Base-by-base conservation (phyloP, 2,888 invertebrate species). In the Caradrina clavipalpis region DNA sequence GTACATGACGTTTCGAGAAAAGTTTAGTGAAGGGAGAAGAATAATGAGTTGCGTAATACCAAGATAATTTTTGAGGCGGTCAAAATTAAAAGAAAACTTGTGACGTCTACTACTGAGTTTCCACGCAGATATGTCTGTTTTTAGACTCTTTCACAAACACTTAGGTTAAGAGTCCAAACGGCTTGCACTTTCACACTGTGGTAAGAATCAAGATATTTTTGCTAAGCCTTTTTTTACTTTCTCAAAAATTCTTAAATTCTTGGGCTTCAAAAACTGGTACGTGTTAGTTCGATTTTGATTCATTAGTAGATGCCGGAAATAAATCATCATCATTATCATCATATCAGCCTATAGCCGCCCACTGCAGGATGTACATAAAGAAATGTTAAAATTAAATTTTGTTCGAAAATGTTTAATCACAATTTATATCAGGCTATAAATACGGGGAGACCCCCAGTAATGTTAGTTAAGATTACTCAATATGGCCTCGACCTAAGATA, bases 401-500 rank as follows among this genome's bases (percentile, higher is more conserved):
- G n/a, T 39, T 26, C 10, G 3, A 5, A 5, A 39, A 21, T n/a
- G 42, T 42, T 19, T 0, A 26, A 6, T 15, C 3, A 26, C 2
- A 45, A 17, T 31, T 21, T 50, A 7, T 17, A 22, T 17, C 11
- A 5, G 15, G 21, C 11, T n/a, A 17, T 2, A 35, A 47, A 17
- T 49, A 39, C 49, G 11, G 1, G 6, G 15, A 15, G 19, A 19
- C 19, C 49, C 13, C 49, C 4, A 49, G 51, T 55, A 21, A 51
- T 15, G 50, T 65, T 56, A 53, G n/a, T 31, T 51, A 31, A 31
- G 22, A 49, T 62, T 77, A 6, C 54, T 7, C 6, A 76, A 73
- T 21, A 8, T 69, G 47, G 54, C 64, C 61, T 60, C 78, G 54
- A 69, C 61, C 69, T 73, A 53, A 58, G 42, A 22, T 31, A 21